phyloP scores from a whole-genome alignment of 2,113 vertebrate genomes.

The Mus pahari region DNA sequence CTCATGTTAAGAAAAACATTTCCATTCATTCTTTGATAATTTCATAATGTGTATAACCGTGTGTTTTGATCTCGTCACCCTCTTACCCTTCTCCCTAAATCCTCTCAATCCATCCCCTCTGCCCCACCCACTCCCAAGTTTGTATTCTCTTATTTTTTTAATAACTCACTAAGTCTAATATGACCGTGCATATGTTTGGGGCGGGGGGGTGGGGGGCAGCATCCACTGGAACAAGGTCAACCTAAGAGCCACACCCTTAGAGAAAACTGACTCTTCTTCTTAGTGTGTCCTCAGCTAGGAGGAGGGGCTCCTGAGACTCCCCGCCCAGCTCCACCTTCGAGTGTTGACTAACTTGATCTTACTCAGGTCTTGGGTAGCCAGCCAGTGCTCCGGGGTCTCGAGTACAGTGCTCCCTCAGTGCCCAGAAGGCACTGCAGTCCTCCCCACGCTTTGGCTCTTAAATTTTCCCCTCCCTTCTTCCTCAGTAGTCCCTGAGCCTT shows the following conservation, averaged over 20 bases:
- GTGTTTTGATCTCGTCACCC: not conserved
- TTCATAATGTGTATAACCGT: too few species aligned
- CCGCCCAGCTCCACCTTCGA: not conserved
- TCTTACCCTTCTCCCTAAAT: not conserved
- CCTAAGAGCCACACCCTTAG: not conserved
- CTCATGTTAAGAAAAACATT: not conserved
- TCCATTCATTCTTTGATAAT: not conserved
- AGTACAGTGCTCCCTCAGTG: not conserved
- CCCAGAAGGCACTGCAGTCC: not conserved
- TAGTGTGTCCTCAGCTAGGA: not conserved
- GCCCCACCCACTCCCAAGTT: not conserved
- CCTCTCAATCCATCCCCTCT: not conserved
- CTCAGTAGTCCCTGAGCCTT: not conserved
- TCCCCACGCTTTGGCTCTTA: not conserved
- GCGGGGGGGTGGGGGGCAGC: not conserved
- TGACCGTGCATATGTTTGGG: not conserved
- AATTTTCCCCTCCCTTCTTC: not conserved
- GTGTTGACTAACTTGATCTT: not conserved
- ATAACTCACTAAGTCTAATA: not conserved
- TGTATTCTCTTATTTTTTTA: not conserved
- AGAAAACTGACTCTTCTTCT: not conserved
- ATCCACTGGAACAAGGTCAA: too few species aligned
- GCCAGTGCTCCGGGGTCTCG: too few species aligned
- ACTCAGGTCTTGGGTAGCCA: not conserved
- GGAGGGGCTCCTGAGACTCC: not conserved